Percentiles rank a stretch among this genome's conserved stretches.
phyloP scores from a whole-genome alignment of 2,888 invertebrate genomes.

The Tipula vernalis region DNA sequence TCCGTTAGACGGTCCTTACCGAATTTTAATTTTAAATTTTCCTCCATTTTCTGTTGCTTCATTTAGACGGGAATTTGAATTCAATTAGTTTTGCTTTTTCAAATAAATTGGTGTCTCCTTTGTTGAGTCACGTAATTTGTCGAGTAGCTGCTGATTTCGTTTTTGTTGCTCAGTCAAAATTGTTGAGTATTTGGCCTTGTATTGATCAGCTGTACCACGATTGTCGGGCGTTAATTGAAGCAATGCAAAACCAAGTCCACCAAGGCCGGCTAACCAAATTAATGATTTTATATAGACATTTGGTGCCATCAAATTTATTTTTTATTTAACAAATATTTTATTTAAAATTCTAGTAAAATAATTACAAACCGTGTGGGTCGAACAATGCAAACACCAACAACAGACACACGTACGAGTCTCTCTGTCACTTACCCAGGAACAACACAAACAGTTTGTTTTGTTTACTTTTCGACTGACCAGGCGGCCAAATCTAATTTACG shows the following conservation, averaged over 20 bases:
- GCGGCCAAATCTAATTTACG: conserved; percentile 43
- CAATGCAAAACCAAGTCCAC: conserved; percentile 47
- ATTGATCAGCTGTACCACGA: conserved; percentile 16
- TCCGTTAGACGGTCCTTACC: conserved; percentile 28
- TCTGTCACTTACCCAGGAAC: background rate
- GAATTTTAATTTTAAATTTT: conserved; percentile 13
- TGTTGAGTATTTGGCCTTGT: conserved; percentile 15
- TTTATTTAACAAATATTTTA: background rate
- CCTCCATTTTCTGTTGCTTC: conserved; percentile 15
- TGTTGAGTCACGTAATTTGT: conserved; percentile 26
- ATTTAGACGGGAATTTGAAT: conserved; percentile 10
- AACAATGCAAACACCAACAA: background rate
- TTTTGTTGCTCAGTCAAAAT: conserved; percentile 23
- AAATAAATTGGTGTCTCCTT: conserved; percentile 23
- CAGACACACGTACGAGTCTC: background rate
- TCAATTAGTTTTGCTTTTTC: conserved; percentile 12
- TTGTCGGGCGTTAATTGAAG: conserved; percentile 39
- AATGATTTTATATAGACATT: conserved; percentile 35
- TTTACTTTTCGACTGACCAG: conserved; percentile 33
- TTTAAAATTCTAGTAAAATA: background rate
- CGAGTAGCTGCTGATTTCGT: conserved; percentile 26
- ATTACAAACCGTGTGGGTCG: background rate
- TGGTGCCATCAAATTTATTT: conserved; percentile 25
- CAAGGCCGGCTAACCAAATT: conserved; percentile 47
- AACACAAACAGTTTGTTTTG: background rate